phyloP scores from a whole-genome alignment of 30 jellyfish, hydroid and myxozoan species.

The Aurelia coerulea region DNA sequence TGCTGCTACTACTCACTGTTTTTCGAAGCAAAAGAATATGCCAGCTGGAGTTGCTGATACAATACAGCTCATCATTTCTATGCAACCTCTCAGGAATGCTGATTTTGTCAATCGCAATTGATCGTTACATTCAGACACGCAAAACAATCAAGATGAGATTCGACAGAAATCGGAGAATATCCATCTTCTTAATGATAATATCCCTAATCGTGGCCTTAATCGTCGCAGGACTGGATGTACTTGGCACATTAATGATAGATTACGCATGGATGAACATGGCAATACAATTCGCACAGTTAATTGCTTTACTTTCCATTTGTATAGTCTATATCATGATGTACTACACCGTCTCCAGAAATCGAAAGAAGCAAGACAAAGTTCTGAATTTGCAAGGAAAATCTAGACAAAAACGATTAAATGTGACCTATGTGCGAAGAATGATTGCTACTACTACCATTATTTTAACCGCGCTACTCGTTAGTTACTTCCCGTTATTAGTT shows the following conservation, averaged over 20 bases:
- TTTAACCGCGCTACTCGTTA: slow-evolving; percentile 22
- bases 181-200: not conserved
- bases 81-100: slow-evolving; percentile 63
- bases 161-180: slow-evolving; percentile 4
- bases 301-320: slow-evolving; percentile 18
- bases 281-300: slow-evolving; percentile 44
- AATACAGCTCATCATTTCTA: slow-evolving; percentile 51
- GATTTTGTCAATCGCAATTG: slow-evolving; percentile 41
- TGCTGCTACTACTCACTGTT: slow-evolving; percentile 12
- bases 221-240: slow-evolving; percentile 22
- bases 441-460: slow-evolving; percentile 35
- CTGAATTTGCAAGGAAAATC: not conserved
- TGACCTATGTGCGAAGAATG: slow-evolving; percentile 48
- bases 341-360: slow-evolving; percentile 30
- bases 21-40: slow-evolving; percentile 24
- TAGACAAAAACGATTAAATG: slow-evolving; percentile 8
- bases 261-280: slow-evolving; percentile 63
- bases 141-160: slow-evolving; percentile 39
- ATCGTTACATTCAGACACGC: slow-evolving; percentile 52
- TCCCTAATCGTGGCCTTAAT: slow-evolving; percentile 32
- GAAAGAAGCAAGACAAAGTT: slow-evolving; percentile 12
- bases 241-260: slow-evolving; percentile 42
- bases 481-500: slow-evolving; percentile 51
- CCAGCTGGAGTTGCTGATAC: slow-evolving; percentile 41
- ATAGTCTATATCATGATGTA: slow-evolving; percentile 37